Percentiles rank a stretch among this genome's conserved stretches.
phyloP scores from a whole-genome alignment of 1,140 invertebrate genomes.

The Panagrolaimus sp. region DNA sequence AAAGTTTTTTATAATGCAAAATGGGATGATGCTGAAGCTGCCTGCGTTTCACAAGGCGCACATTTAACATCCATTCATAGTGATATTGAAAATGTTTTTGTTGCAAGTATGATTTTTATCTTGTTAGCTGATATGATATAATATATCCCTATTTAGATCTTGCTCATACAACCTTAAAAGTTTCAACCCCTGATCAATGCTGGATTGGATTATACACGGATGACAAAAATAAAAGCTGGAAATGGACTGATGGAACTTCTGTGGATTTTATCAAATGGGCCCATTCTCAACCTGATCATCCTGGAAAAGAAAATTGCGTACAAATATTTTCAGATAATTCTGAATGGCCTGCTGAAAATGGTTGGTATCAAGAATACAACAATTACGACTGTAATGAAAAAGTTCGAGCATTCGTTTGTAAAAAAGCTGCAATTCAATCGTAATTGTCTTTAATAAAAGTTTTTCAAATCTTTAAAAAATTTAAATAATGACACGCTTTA shows the following conservation, averaged over 20 bases:
- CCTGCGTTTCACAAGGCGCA: not conserved
- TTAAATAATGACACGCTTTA: too few species aligned
- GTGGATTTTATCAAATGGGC: conserved; percentile 11
- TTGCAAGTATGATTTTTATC: not conserved
- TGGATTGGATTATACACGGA: conserved; percentile 18
- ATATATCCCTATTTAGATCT: not conserved
- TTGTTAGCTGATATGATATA: not conserved
- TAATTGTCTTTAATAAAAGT: not conserved
- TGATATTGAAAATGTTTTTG: not conserved
- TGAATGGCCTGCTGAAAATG: not conserved
- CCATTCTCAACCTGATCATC: not conserved
- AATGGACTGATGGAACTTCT: conserved; percentile 10
- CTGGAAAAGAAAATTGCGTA: not conserved
- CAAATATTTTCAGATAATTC: conserved; percentile 2
- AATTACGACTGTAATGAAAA: not conserved
- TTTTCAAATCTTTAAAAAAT: too few species aligned
- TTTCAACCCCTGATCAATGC: not conserved
- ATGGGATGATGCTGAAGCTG: conserved; percentile 12
- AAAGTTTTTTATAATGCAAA: conserved; percentile 17
- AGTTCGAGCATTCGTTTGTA: conserved; percentile 10
- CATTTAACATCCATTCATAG: not conserved
- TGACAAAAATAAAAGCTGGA: not conserved
- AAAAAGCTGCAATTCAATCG: not conserved
- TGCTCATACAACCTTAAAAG: not conserved
- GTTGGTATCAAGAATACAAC: not conserved